phyloP scores from a whole-genome alignment of 2,888 invertebrate genomes.

The Campopleginae sp. region DNA sequence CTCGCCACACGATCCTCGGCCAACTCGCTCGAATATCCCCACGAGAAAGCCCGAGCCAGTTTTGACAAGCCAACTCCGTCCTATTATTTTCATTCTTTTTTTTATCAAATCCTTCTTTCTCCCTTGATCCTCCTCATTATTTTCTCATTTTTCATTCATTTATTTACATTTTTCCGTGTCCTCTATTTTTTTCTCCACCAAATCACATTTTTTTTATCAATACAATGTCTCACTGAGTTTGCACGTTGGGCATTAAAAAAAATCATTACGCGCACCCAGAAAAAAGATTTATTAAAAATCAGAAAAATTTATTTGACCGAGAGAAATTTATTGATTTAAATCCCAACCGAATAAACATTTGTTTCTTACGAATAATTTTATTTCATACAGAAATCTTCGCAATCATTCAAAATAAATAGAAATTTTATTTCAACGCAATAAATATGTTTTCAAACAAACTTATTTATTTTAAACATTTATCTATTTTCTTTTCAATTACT shows the following conservation, averaged over 20 bases:
- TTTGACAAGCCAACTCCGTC: conserved; percentile 12
- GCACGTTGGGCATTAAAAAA: background rate
- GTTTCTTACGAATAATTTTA: too few relatives aligned
- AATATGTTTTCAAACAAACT: background rate
- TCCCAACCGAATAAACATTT: too few relatives aligned
- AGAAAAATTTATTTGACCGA: too few relatives aligned
- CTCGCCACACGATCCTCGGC: conserved; percentile 64
- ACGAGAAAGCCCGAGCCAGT: background rate
- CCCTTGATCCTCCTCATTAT: background rate
- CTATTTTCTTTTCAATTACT: background rate
- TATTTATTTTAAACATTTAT: background rate
- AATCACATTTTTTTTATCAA: background rate
- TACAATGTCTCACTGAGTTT: background rate
- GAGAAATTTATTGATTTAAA: too few relatives aligned
- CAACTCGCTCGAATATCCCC: background rate
- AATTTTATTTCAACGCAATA: too few relatives aligned
- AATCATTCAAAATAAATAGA: too few relatives aligned
- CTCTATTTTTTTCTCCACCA: background rate
- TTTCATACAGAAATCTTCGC: too few relatives aligned
- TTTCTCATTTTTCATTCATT: background rate
- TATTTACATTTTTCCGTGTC: background rate
- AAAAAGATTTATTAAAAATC: too few relatives aligned
- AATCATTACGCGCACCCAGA: background rate
- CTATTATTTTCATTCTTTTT: conserved; percentile 61
- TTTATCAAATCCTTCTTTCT: conserved; percentile 52